Base-by-base conservation (phyloP, 2,888 invertebrate genomes). In the Archips crataeganus region DNA sequence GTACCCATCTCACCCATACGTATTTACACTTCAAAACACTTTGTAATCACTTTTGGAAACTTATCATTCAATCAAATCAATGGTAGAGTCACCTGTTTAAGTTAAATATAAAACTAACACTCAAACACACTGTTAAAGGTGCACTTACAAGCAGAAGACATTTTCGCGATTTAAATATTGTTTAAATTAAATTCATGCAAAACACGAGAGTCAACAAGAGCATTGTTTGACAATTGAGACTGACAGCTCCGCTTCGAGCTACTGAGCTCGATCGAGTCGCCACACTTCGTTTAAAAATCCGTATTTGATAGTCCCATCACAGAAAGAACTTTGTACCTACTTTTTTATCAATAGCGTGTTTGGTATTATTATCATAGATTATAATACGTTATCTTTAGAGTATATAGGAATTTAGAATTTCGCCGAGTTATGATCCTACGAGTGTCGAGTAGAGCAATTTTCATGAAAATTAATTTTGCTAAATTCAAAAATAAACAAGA, bases 151-250 rank as follows among this genome's bases (percentile, higher is more conserved):
- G 11, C 11, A 57, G 32, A 67, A 15, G 49, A 64, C 51, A 39
- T 36, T 15, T 65, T 32, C 42, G 54, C 23, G 5, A 67, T 42
- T 57, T 66, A 57, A 66, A 57, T 47, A 54, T 42, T 42, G 8
- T 42, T 15, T 69, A 42, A 69, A 65, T 69, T 65, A 23, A 51
- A 65, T 69, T 60, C 60, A 64, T 65, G 51, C 32, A 70, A 70
- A 74, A 60, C 74, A 65, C 64, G 10, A 61, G 47, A 71, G 64
- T 64, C 74, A 74, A 74, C 74, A 74, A 74, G 70, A 73, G 42
- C 51, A 73, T 51, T 65, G 65, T 72, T 74, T 70, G 74, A 74
- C 69, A 74, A 70, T 69, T 68, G 64, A 59, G 51, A 45, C 70
- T 74, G 74, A 74, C 68, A 69, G 73, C 59, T 42, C n/a, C 61